Evolutionary conservation across 2,797 vertebrate species (phyloP).

Genomic region (Stomatorhinus walkeri): DNA sequence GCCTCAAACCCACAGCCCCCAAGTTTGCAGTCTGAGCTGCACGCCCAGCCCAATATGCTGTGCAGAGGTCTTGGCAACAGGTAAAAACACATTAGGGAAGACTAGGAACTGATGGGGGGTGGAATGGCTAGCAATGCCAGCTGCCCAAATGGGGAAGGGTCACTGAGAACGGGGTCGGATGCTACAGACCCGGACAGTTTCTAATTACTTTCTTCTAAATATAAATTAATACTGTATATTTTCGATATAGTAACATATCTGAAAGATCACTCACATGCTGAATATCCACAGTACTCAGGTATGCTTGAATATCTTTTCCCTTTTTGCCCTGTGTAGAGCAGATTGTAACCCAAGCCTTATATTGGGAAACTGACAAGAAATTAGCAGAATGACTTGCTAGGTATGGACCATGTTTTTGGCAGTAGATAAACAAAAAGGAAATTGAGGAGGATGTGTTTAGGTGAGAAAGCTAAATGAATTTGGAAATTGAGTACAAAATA

Average conservation of each 20-base stretch:
- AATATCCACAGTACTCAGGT: neutral
- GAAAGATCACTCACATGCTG: neutral
- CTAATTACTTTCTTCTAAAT: neutral
- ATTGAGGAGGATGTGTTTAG: neutral
- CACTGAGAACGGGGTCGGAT: neutral
- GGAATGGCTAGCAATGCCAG: neutral
- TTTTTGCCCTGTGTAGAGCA: neutral
- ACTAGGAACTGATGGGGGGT: neutral
- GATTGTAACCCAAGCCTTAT: neutral
- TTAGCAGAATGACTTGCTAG: neutral
- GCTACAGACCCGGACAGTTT: neutral
- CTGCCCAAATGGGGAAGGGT: neutral
- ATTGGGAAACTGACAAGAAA: neutral
- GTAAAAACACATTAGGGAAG: neutral
- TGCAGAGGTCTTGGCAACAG: neutral
- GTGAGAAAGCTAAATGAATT: neutral
- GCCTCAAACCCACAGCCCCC: neutral
- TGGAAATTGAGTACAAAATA: neutral
- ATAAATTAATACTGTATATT: neutral
- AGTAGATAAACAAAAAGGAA: neutral
- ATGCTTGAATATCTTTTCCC: neutral
- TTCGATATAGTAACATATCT: neutral
- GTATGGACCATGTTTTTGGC: neutral
- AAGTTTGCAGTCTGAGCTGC: neutral
- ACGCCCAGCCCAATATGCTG: neutral